Percentiles rank a stretch among this genome's conserved stretches.
Evolutionary conservation across 2,113 vertebrate genomes (phyloP).

Genomic region (Corapipo altera): DNA sequence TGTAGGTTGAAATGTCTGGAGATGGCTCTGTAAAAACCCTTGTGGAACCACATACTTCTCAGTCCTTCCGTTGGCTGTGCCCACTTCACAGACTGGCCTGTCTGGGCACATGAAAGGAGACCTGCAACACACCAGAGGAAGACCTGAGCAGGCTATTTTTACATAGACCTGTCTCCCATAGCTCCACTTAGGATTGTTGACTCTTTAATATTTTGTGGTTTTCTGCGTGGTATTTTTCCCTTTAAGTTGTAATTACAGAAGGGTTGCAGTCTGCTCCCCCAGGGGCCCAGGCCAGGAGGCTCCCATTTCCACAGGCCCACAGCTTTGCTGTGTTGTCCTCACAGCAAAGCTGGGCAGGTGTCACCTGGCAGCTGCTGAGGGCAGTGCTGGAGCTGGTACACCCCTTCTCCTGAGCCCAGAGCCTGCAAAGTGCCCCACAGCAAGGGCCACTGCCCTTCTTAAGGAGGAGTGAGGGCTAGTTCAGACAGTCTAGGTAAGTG

Average conservation of each 20-base stretch:
- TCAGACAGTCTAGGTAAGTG: not conserved
- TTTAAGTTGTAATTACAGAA: not conserved
- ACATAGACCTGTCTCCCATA: not conserved
- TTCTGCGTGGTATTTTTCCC: not conserved
- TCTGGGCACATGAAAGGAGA: not conserved
- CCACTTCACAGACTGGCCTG: not conserved
- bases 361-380: not conserved
- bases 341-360: not conserved
- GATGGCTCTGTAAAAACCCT: not conserved
- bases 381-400: not conserved
- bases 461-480: not conserved
- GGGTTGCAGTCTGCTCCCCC: not conserved
- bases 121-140: not conserved
- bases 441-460: fast-evolving
- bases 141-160: not conserved
- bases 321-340: not conserved
- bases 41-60: not conserved
- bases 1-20: fast-evolving
- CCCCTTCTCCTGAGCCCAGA: no score
- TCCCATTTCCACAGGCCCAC: not conserved
- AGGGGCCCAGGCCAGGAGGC: not conserved
- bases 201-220: not conserved
- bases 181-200: not conserved
- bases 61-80: not conserved
- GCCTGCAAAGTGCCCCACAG: not conserved